Evolutionary conservation across 2,113 vertebrate genomes (phyloP).

Genomic region (Anguilla rostrata): DNA sequence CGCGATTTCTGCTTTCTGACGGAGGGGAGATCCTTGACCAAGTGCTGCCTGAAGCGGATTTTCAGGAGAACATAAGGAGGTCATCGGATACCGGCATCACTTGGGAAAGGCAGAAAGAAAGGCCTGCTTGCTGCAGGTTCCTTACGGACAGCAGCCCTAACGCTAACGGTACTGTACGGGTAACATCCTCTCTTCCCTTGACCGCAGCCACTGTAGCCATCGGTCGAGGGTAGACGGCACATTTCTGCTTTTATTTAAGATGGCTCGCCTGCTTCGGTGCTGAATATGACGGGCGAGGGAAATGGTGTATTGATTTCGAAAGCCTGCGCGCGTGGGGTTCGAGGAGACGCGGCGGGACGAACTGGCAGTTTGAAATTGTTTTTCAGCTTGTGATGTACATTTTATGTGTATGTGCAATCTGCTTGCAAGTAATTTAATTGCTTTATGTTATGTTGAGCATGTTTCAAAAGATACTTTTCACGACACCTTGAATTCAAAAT

Average conservation of each 20-base stretch:
- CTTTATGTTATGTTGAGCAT: not conserved
- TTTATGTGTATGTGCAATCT: not conserved
- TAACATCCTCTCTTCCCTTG: not conserved
- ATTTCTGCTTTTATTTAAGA: not conserved
- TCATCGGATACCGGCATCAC: conserved; percentile 51
- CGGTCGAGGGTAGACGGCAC: not conserved
- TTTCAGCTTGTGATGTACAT: not conserved
- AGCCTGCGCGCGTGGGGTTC: not conserved
- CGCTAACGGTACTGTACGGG: not conserved
- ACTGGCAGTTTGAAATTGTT: not conserved
- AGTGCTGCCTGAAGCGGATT: conserved; percentile 43
- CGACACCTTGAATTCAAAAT: no score
- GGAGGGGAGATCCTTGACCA: conserved; percentile 57
- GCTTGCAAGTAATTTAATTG: not conserved
- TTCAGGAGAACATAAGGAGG: conserved; percentile 50
- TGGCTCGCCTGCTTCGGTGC: not conserved
- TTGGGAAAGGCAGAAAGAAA: not conserved
- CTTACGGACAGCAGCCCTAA: conserved; percentile 9
- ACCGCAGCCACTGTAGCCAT: not conserved
- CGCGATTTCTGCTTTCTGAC: conserved; percentile 55
- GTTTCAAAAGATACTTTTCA: not conserved
- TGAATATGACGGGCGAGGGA: not conserved
- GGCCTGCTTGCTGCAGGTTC: not conserved
- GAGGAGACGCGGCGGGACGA: not conserved
- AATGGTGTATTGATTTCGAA: not conserved